Percentiles rank a stretch among this genome's conserved stretches.
These are phyloP conservation scores for Sinella curviseta DNA, from an alignment of 1,140 invertebrate genomes.

Conservation along the genomic window DNA sequence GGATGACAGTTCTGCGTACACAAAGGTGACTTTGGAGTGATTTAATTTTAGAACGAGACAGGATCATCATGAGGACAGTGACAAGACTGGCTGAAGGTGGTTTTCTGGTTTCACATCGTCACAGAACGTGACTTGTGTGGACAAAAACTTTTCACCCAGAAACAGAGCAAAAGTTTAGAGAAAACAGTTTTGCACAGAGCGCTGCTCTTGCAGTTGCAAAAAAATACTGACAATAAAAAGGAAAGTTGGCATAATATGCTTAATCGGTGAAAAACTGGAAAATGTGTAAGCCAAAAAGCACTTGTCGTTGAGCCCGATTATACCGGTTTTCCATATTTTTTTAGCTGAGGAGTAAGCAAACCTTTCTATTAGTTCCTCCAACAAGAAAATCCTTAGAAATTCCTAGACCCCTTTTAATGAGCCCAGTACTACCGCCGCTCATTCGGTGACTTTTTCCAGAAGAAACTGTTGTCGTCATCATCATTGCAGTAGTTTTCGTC, in stretches of 20 bases:
- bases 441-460: neutral
- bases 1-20: too few species aligned
- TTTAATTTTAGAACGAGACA: neutral
- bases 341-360: too few species aligned
- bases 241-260: neutral
- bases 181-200: neutral
- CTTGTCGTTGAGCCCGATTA: too few species aligned
- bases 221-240: neutral
- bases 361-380: neutral
- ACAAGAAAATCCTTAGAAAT: conserved; percentile 13
- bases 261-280: neutral
- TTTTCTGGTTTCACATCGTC: neutral
- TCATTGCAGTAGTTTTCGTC: neutral
- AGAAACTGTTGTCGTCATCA: neutral
- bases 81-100: neutral
- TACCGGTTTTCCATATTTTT: too few species aligned
- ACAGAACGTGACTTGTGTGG: neutral
- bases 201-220: neutral
- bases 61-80: neutral
- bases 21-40: too few species aligned
- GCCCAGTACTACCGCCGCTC: neutral
- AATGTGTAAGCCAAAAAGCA: too few species aligned
- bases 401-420: neutral
- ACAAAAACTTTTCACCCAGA: neutral
- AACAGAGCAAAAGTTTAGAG: too few species aligned